Evolutionary conservation across 2,888 invertebrate species (phyloP).

Genomic region (Sisyra terminalis): DNA sequence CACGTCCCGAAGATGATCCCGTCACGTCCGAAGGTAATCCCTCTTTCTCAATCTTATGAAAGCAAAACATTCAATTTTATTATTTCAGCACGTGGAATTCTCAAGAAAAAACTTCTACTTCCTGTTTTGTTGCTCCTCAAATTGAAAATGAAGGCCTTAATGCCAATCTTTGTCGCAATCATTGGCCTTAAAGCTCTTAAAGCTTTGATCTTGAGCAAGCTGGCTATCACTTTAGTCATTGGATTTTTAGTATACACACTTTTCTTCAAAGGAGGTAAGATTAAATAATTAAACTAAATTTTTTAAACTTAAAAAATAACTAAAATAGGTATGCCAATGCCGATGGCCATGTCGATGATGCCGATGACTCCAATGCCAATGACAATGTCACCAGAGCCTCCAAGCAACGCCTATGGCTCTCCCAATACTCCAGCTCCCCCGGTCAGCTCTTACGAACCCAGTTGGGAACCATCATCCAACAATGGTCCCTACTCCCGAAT

Average conservation of each 20-base stretch:
- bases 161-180: slow-evolving; percentile 64
- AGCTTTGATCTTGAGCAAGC: slow-evolving; percentile 67
- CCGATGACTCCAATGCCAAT: slow-evolving; percentile 30
- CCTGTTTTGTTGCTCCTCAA: slow-evolving; percentile 65
- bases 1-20: slow-evolving; percentile 22
- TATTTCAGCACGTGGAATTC: slow-evolving; percentile 48
- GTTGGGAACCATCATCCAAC: slow-evolving; percentile 53
- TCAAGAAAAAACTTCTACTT: slow-evolving; percentile 70
- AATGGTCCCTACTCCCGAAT: slow-evolving; percentile 65
- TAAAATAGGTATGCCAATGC: slow-evolving; percentile 50
- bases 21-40: slow-evolving; percentile 5
- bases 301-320: background rate
- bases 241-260: slow-evolving; percentile 69
- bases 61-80: slow-evolving; percentile 6
- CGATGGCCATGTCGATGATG: slow-evolving; percentile 31
- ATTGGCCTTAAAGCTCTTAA: slow-evolving; percentile 70
- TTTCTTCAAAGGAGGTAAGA: slow-evolving; percentile 53
- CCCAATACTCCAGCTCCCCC: slow-evolving; percentile 41
- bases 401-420: slow-evolving; percentile 49
- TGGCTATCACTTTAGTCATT: slow-evolving; percentile 63
- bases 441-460: slow-evolving; percentile 53
- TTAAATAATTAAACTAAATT: background rate
- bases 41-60: too few relatives aligned
- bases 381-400: slow-evolving; percentile 33
- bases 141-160: slow-evolving; percentile 66